These are phyloP conservation scores for Semotilus atromaculatus DNA, from an alignment of 2,797 vertebrate species.

Conservation along the genomic window DNA sequence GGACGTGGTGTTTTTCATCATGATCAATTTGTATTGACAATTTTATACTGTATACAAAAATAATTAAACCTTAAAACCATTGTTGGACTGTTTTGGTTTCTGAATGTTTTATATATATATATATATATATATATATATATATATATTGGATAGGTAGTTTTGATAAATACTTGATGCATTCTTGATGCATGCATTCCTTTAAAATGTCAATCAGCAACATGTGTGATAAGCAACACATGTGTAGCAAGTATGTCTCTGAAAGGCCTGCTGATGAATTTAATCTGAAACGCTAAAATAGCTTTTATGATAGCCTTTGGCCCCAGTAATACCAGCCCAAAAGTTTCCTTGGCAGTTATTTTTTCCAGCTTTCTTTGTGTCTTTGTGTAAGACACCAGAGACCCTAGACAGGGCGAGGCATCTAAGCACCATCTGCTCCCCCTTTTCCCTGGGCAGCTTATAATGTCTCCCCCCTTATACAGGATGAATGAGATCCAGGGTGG, in stretches of 20 bases:
- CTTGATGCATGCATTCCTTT: neutral
- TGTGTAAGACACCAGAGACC: slow-evolving; percentile 55
- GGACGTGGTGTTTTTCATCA: neutral
- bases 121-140: no score
- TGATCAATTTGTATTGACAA: slow-evolving; percentile 11
- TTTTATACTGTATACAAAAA: neutral
- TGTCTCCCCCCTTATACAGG: slow-evolving; percentile 40
- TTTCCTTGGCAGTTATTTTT: slow-evolving; percentile 24
- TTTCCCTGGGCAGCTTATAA: slow-evolving; percentile 45
- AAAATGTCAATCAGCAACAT: slow-evolving; percentile 17
- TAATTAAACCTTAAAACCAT: neutral
- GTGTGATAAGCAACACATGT: neutral
- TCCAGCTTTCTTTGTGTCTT: slow-evolving; percentile 50
- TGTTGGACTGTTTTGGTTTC: neutral
- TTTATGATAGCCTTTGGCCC: neutral
- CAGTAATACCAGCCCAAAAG: neutral
- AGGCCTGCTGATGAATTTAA: neutral
- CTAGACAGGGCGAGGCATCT: slow-evolving; percentile 51
- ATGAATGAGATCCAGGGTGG: slow-evolving; percentile 49
- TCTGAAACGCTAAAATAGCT: neutral
- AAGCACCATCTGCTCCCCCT: slow-evolving; percentile 62
- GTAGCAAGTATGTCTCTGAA: neutral
- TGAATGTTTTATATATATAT: neutral
- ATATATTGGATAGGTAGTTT: neutral
- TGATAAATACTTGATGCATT: neutral